Conservation (phyloP, 2,888 invertebrate genomes). For the Limnephilus auricula region DNA sequence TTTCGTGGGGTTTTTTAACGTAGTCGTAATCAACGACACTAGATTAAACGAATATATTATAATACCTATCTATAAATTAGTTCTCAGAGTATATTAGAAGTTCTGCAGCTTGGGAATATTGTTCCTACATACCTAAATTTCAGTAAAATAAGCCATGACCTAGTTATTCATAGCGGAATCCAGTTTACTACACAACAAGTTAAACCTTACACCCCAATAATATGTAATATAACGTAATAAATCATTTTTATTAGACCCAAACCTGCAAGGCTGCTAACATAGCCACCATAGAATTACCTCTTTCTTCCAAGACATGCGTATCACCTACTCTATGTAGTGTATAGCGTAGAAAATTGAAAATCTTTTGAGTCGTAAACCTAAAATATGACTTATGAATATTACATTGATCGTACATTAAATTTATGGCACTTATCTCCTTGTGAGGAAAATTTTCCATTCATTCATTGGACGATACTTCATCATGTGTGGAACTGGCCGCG, state of each 20-base stretch:
- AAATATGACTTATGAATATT: background rate
- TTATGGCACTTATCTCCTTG: conserved; percentile 40
- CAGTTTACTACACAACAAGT: background rate
- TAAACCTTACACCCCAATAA: background rate
- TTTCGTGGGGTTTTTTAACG: too few relatives aligned
- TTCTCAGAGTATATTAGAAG: background rate
- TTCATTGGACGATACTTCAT: background rate
- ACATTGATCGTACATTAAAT: conserved; percentile 35
- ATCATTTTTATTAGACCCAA: conserved; percentile 28
- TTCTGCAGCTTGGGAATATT: background rate
- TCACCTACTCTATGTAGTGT: background rate
- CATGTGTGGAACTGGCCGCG: background rate
- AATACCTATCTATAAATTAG: too few relatives aligned
- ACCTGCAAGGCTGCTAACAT: background rate
- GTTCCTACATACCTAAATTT: background rate
- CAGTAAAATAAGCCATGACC: background rate
- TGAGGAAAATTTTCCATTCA: conserved; percentile 33
- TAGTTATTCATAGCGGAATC: background rate
- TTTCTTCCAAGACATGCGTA: background rate
- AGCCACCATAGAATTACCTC: background rate
- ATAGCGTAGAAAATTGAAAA: conserved; percentile 5
- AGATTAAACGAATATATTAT: too few relatives aligned
- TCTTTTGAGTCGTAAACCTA: background rate
- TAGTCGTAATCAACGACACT: too few relatives aligned
- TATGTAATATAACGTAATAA: background rate